Conservation (phyloP, 2,797 vertebrate genomes). For the Argya squamiceps region DNA sequence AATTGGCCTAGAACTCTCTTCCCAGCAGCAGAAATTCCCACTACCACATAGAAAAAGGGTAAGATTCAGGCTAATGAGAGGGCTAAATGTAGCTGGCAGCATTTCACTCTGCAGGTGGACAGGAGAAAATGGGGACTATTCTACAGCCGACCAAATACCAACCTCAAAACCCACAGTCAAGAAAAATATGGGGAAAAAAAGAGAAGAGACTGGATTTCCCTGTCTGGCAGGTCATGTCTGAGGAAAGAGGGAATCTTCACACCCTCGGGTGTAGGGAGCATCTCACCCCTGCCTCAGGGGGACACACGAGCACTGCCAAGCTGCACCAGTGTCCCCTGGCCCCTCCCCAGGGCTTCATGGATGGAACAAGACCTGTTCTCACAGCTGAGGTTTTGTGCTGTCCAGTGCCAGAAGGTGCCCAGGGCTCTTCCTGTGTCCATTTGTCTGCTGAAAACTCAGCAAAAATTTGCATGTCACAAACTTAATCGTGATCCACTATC, state of each 20-base stretch:
- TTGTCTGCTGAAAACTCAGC: neutral
- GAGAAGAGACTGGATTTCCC: neutral
- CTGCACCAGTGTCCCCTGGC: accelerated
- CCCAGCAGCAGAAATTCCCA: neutral
- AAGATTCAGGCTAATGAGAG: neutral
- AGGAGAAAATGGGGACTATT: neutral
- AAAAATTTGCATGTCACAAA: neutral
- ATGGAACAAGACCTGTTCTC: accelerated
- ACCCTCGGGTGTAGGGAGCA: neutral
- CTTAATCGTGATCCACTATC: neutral
- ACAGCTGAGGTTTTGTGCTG: neutral
- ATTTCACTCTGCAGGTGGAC: neutral
- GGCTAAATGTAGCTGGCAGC: neutral
- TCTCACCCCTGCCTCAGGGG: no score
- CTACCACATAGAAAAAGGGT: neutral
- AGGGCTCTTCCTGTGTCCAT: neutral
- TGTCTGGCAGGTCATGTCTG: neutral
- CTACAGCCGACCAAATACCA: neutral
- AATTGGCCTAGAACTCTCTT: neutral
- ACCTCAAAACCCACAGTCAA: neutral
- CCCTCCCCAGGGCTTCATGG: accelerated
- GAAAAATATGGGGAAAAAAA: accelerated
- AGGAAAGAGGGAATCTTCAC: neutral
- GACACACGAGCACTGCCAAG: accelerated
- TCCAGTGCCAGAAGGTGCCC: neutral